A percentile compares a stretch with the other conserved stretches of the same genome.
phyloP scores from a whole-genome alignment of 2,888 invertebrate species.

The Syrista parreyssii region DNA sequence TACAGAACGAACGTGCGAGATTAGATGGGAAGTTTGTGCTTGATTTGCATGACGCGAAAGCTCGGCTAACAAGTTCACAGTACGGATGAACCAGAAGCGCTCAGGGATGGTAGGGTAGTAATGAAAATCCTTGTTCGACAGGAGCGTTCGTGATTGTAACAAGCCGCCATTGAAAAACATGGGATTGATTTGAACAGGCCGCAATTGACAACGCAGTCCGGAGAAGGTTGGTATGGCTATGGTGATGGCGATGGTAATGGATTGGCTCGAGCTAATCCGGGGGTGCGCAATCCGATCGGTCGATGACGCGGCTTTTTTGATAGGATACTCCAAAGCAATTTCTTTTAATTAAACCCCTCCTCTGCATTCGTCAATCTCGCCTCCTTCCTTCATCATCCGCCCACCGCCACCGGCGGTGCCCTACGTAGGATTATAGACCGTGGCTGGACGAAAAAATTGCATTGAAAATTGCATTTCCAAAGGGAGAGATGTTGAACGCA shows the following conservation, averaged over 20 bases:
- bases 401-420: background rate
- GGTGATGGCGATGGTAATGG: background rate
- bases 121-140: background rate
- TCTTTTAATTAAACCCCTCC: conserved; percentile 5
- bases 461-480: background rate
- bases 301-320: background rate
- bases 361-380: background rate
- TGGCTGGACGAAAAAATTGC: background rate
- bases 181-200: background rate
- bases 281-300: background rate
- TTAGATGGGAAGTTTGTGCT: background rate
- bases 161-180: background rate
- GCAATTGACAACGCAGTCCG: background rate
- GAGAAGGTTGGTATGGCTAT: background rate
- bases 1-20: background rate
- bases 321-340: background rate
- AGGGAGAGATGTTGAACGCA: background rate
- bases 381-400: background rate
- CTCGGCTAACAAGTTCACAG: background rate
- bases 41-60: background rate
- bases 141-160: background rate
- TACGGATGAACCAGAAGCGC: background rate
- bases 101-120: background rate
- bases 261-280: conserved; percentile 2
- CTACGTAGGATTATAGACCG: background rate